Evolutionary conservation across 1,140 invertebrate species (phyloP), one percentile per base, ranked within the genome.

Genomic region (Diachasmimorpha longicaudata): DNA sequence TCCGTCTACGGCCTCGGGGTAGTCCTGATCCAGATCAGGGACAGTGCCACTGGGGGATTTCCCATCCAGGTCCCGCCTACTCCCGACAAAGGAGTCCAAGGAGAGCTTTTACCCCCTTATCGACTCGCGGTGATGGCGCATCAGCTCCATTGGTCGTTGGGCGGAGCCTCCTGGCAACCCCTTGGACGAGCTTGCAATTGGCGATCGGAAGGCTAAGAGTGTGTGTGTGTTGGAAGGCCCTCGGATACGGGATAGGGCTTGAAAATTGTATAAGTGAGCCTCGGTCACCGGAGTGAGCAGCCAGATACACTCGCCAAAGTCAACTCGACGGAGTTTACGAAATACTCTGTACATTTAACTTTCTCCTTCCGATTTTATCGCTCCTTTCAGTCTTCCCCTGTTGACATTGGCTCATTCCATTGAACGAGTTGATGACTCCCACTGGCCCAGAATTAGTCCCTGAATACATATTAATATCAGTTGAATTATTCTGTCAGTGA

Each of bases 91-190:
- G 58, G 11, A 52, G 23, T 46, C 4, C 23, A 16, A 31, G 16
- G 10, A 42, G 67, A 75, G 67, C 74, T 76, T 72, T 74, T 42
- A 42, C 25, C 69, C 39, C 10, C 31, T 31, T 31, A 31, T 31
- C 31, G 2, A 31, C 31, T 6, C 2, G 31, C 31, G 16, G 68
- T 71, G 36, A 66, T 63, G 37, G 66, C 72, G 39, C 71, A 69
- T 19, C 71, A 73, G 74, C 68, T 46, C 70, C 16, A 86, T 87
- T 87, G 86, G 86, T 70, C 52, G 75, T 70, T 73, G 79, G 86
- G 86, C 81, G 86, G 81, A 74, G 84, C 78, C n/a, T 69, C 5
- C 6, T 44, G 69, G 44, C 10, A 44, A 75, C 70, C 73, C 71
- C 66, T 31, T 23, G 31, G 39, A 42, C 67, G 72, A 77, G 74